phyloP scores from a whole-genome alignment of 2,888 invertebrate species.

The Calliopum simillimum region DNA sequence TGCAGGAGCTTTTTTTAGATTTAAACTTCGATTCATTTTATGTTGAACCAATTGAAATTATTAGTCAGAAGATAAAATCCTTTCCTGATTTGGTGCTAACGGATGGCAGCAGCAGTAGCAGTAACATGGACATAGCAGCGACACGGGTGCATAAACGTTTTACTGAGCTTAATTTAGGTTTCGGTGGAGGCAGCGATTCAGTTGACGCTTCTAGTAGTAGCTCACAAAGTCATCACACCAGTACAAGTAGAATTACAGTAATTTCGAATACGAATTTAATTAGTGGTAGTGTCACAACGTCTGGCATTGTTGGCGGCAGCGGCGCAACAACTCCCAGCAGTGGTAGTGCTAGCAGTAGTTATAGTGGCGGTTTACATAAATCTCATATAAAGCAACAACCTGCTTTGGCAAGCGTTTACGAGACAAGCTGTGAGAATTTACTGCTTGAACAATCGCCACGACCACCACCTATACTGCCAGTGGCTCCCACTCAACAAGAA shows the following conservation, averaged over 20 bases:
- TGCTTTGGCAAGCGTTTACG: conserved; percentile 67
- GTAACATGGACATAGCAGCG: not conserved
- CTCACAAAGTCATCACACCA: not conserved
- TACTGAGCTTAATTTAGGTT: no score
- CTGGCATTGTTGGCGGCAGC: not conserved
- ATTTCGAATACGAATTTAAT: not conserved
- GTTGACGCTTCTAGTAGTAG: not conserved
- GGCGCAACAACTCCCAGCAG: not conserved
- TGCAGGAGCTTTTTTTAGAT: conserved; percentile 94
- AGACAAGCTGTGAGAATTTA: conserved; percentile 68
- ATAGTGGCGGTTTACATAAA: conserved; percentile 10
- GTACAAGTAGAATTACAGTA: not conserved
- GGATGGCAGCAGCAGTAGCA: not conserved
- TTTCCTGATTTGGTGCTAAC: conserved; percentile 34
- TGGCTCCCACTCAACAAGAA: not conserved
- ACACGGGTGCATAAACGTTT: no score
- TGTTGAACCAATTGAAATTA: conserved; percentile 69
- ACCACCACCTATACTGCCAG: conserved; percentile 49
- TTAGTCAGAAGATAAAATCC: conserved; percentile 61
- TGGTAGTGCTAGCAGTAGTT: conserved; percentile 2
- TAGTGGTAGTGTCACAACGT: not conserved
- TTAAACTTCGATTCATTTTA: conserved; percentile 77
- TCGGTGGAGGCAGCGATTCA: not conserved
- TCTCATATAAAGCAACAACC: conserved; percentile 35
- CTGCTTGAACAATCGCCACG: conserved; percentile 50